Evolutionary conservation across 2,797 vertebrate genomes (phyloP).

Genomic region (Falco concolor): DNA sequence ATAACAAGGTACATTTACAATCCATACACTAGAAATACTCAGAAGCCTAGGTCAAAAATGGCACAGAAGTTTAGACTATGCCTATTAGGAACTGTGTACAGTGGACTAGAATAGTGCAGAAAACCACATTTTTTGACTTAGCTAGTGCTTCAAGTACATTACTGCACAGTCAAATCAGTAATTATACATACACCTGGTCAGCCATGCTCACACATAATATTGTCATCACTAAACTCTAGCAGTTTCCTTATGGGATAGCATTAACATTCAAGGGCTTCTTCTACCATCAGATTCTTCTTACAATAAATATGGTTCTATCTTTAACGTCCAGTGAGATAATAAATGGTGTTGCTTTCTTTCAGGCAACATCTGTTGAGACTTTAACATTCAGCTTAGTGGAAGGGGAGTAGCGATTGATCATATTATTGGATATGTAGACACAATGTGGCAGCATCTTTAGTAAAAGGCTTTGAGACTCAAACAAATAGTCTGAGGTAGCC

Average conservation of each 20-base stretch:
- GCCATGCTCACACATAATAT: background rate
- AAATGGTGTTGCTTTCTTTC: background rate
- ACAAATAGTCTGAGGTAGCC: background rate
- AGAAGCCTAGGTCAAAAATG: background rate
- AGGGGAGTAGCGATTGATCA: background rate
- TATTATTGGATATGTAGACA: background rate
- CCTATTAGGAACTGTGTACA: background rate
- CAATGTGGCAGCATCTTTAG: background rate
- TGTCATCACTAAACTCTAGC: background rate
- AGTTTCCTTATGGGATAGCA: background rate
- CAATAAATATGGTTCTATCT: background rate
- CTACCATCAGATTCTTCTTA: background rate
- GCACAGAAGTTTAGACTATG: background rate
- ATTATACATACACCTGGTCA: background rate
- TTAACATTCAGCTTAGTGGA: background rate
- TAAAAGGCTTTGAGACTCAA: background rate
- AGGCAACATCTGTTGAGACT: background rate
- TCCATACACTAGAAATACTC: background rate
- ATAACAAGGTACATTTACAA: background rate
- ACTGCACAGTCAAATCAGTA: background rate
- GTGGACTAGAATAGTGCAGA: background rate
- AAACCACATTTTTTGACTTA: rapidly evolving
- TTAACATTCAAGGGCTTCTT: background rate
- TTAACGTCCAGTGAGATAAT: background rate
- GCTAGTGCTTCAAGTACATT: background rate